Percentiles rank a stretch among this genome's conserved stretches.
Evolutionary conservation across 2,113 vertebrate species (phyloP).

Genomic region (Cephalopholis sonnerati): DNA sequence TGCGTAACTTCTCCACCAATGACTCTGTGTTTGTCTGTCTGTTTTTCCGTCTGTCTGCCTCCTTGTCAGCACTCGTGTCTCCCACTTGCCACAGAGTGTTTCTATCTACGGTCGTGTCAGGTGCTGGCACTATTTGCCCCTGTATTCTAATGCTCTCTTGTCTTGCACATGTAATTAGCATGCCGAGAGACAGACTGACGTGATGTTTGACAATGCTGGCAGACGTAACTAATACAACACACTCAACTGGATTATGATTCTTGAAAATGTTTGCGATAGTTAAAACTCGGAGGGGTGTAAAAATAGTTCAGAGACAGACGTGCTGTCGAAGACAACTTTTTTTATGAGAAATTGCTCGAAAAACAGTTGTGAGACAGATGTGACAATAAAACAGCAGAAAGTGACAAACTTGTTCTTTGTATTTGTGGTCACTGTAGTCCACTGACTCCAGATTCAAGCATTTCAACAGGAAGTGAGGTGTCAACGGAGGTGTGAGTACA

Average conservation of each 20-base stretch:
- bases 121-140: constrained; percentile 21
- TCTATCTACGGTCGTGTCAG: constrained; percentile 41
- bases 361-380: neutral
- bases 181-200: constrained; percentile 34
- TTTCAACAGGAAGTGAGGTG: neutral
- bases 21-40: constrained; percentile 45
- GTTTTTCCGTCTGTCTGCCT: constrained; percentile 56
- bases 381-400: neutral
- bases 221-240: constrained; percentile 44
- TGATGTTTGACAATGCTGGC: constrained; percentile 40
- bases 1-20: constrained; percentile 59
- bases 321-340: constrained; percentile 1
- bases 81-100: constrained; percentile 5
- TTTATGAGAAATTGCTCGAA: neutral
- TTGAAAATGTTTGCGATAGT: neutral
- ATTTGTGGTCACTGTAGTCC: neutral
- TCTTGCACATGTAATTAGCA: constrained; percentile 57
- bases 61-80: constrained; percentile 43
- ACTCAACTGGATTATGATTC: constrained; percentile 15
- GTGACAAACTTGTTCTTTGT: neutral
- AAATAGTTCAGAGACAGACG: constrained; percentile 22
- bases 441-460: neutral
- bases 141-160: constrained; percentile 8
- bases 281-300: neutral
- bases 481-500: neutral